These are phyloP conservation scores for Aleiodes alternator DNA, from an alignment of 2,888 invertebrate genomes.

Conservation along the genomic window DNA sequence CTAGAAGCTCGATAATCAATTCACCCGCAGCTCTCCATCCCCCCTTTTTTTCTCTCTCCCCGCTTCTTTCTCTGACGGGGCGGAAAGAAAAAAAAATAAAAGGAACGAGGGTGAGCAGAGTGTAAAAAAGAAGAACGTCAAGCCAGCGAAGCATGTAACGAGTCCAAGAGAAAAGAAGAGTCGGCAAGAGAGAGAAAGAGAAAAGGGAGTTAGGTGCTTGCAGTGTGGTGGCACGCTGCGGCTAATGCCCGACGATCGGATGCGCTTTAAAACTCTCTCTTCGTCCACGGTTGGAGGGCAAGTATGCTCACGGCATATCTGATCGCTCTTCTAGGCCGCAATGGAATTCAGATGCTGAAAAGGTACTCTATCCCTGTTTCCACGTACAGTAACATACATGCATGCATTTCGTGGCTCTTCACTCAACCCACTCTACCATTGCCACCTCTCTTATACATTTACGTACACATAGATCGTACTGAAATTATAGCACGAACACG, in stretches of 20 bases:
- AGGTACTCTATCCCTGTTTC: conserved; percentile 30
- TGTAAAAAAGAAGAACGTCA: conserved; percentile 13
- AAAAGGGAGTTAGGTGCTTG: conserved; percentile 43
- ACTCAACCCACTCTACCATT: conserved; percentile 21
- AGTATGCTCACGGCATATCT: conserved; percentile 61
- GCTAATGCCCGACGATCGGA: conserved; percentile 43
- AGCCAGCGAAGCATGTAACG: conserved; percentile 56
- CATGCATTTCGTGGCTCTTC: conserved; percentile 12
- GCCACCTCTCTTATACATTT: conserved; percentile 22
- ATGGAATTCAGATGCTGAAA: conserved; percentile 51
- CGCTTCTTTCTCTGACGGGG: conserved; percentile 37
- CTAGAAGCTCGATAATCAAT: conserved; percentile 48
- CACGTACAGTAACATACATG: conserved; percentile 19
- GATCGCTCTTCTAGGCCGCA: conserved; percentile 45
- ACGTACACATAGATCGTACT: conserved; percentile 33
- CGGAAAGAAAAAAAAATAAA: conserved; percentile 21
- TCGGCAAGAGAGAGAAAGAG: conserved; percentile 38
- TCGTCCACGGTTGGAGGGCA: conserved; percentile 45
- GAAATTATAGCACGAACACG: conserved; percentile 38
- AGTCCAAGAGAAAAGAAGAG: conserved; percentile 41
- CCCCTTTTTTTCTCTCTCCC: conserved; percentile 1
- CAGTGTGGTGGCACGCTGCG: conserved; percentile 49
- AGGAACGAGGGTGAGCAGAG: too few relatives aligned
- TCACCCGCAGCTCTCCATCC: conserved; percentile 34
- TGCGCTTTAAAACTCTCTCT: conserved; percentile 59